phyloP scores from a whole-genome alignment of 1,140 invertebrate genomes.

The Drosophila rhopaloa region DNA sequence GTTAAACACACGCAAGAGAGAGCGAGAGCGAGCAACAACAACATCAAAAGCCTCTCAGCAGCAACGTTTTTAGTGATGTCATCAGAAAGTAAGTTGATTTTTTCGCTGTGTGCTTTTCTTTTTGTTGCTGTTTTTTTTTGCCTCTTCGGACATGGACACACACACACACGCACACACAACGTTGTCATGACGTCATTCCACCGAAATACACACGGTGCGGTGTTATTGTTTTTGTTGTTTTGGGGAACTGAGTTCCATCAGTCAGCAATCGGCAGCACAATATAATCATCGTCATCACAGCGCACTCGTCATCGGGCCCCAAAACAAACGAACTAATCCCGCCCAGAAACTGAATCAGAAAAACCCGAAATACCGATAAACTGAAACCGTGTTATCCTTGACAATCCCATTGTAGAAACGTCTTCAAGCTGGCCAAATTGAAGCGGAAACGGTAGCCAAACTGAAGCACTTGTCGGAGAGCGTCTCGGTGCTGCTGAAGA shows the following conservation, averaged over 20 bases:
- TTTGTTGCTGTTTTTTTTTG: constrained; percentile 22
- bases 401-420: constrained; percentile 35
- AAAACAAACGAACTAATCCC: constrained; percentile 30
- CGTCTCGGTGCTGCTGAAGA: constrained; percentile 84
- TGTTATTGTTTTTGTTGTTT: constrained; percentile 25
- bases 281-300: constrained; percentile 50
- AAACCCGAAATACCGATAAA: neutral
- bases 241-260: constrained; percentile 23
- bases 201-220: constrained; percentile 72
- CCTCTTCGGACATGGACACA: constrained; percentile 1
- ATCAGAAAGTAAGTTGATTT: constrained; percentile 81
- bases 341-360: neutral
- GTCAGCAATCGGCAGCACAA: constrained; percentile 29
- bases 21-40: constrained; percentile 63
- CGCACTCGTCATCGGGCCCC: constrained; percentile 31
- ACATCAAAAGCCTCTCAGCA: constrained; percentile 56
- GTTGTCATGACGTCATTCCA: constrained; percentile 82
- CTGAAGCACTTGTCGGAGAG: constrained; percentile 84
- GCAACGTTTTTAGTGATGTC: constrained; percentile 82
- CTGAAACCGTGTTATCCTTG: neutral
- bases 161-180: constrained; percentile 31
- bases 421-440: constrained; percentile 78
- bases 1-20: constrained; percentile 42
- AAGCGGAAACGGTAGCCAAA: constrained; percentile 79
- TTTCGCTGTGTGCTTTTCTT: constrained; percentile 17